Percentiles rank a stretch among this genome's conserved stretches.
phyloP scores from a whole-genome alignment of 2,888 invertebrate species.

The Ceraclea dissimilis region DNA sequence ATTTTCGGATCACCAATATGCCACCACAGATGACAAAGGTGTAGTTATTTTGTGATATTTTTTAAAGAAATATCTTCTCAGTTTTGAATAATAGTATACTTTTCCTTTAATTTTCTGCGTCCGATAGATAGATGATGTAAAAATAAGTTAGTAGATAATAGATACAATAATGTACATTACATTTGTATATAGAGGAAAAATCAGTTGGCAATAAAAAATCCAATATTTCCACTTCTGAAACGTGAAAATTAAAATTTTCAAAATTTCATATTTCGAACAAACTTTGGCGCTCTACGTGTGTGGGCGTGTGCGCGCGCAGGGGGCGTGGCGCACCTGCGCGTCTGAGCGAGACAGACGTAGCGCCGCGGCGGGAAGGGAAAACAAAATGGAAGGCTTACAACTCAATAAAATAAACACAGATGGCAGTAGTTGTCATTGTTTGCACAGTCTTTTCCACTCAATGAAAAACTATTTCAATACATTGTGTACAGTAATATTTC shows the following conservation, averaged over 20 bases:
- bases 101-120: too few species aligned
- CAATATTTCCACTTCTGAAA: too few species aligned
- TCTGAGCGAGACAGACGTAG: slow-evolving; percentile 37
- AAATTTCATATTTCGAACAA: slow-evolving; percentile 1
- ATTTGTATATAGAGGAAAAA: too few species aligned
- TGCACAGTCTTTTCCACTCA: slow-evolving; percentile 8
- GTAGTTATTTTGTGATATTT: too few species aligned
- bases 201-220: too few species aligned
- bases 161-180: too few species aligned
- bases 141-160: too few species aligned
- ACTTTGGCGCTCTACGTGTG: slow-evolving; percentile 7
- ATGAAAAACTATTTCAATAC: neutral
- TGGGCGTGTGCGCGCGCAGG: slow-evolving; percentile 27
- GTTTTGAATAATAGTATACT: too few species aligned
- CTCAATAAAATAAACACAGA: slow-evolving; percentile 34
- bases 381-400: slow-evolving; percentile 51
- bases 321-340: slow-evolving; percentile 29
- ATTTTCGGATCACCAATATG: too few species aligned
- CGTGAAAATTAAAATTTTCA: neutral
- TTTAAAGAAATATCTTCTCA: too few species aligned
- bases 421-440: slow-evolving; percentile 32
- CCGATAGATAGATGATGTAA: too few species aligned
- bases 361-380: slow-evolving; percentile 43
- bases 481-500: neutral
- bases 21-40: too few species aligned